Evolutionary conservation across 2,113 vertebrate genomes (phyloP), one percentile per base, ranked within the genome.

Genomic region (Melanotaenia duboulayi): DNA sequence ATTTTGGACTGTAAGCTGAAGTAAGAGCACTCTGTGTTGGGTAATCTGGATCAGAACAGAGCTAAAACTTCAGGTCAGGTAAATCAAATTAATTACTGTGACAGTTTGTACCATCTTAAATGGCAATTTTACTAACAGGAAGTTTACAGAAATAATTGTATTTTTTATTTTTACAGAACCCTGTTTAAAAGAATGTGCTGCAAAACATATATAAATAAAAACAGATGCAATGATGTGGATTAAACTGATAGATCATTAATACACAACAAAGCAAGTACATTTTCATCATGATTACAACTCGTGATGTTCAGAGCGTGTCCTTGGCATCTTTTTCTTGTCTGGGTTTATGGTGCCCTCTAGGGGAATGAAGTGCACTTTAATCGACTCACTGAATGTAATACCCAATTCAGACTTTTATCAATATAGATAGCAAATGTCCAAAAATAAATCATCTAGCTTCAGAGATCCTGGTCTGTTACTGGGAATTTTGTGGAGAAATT

Each of bases 41-140:
- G 85, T 95, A 0, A 91, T 94, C 84, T 95, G 93, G 71, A 96
- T 95, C 46, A 95, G 84, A 81, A 91, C 32, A 92, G 0, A 94
- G 80, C 91, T 87, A 63, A 57, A 94, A 51, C 84, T 91, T 49
- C 16, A 58, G 23, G 37, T 65, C 10, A 42, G 13, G n/a, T 46
- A 56, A 67, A 12, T 28, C 28, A 32, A 51, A 32, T 62, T 23
- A 65, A 60, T 32, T 65, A 28, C n/a, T 13, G 0, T 22, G 48
- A 20, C 11, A 48, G 44, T 32, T 49, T 57, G 22, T 24, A 66
- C 12, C 16, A 22, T 51, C 10, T 48, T 19, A 9, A 7, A 19
- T 14, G 44, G 19, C 44, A n/a, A 48, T 14, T 14, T 48, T 48
- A 19, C 44, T 19, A 13, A 59, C 58, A 2, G 44, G 14, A 52